Evolutionary conservation across 1,140 invertebrate species (phyloP).

Genomic region (Trichonephila inaurata): DNA sequence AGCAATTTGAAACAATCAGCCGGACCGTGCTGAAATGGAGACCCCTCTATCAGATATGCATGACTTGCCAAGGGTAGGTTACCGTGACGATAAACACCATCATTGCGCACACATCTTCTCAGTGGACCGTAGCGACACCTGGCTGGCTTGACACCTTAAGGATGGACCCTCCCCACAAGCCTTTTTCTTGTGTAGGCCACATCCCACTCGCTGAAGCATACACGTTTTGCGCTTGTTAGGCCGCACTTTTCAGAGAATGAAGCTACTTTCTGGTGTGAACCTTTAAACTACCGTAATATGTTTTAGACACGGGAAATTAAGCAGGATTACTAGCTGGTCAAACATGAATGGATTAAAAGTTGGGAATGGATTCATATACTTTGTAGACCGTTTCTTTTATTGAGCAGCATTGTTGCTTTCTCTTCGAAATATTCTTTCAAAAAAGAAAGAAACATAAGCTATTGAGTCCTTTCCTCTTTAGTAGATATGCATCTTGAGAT

Average conservation of each 20-base stretch:
- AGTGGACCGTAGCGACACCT: slow-evolving; percentile 74
- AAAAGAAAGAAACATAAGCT: too few relatives aligned
- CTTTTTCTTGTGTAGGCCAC: slow-evolving; percentile 23
- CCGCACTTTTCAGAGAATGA: background rate
- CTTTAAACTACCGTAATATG: slow-evolving; percentile 27
- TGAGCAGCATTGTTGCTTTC: background rate
- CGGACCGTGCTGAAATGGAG: slow-evolving; percentile 72
- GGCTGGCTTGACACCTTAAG: slow-evolving; percentile 68
- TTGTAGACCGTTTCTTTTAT: background rate
- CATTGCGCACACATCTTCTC: slow-evolving; percentile 65
- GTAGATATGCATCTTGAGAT: too few relatives aligned
- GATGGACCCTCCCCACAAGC: background rate
- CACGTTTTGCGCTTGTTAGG: slow-evolving; percentile 15
- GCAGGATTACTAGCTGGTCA: slow-evolving; percentile 9
- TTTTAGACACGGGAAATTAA: slow-evolving; percentile 35
- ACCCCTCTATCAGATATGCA: slow-evolving; percentile 74
- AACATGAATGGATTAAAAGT: slow-evolving; percentile 6
- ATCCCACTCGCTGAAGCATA: slow-evolving; percentile 40
- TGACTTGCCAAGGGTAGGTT: slow-evolving; percentile 70
- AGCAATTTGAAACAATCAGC: slow-evolving; percentile 76
- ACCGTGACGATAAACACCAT: slow-evolving; percentile 75
- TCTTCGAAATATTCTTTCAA: too few relatives aligned
- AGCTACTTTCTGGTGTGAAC: background rate
- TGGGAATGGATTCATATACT: background rate
- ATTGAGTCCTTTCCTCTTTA: too few relatives aligned